Conservation (phyloP, 2,113 vertebrate species). For the Bufo gargarizans region DNA sequence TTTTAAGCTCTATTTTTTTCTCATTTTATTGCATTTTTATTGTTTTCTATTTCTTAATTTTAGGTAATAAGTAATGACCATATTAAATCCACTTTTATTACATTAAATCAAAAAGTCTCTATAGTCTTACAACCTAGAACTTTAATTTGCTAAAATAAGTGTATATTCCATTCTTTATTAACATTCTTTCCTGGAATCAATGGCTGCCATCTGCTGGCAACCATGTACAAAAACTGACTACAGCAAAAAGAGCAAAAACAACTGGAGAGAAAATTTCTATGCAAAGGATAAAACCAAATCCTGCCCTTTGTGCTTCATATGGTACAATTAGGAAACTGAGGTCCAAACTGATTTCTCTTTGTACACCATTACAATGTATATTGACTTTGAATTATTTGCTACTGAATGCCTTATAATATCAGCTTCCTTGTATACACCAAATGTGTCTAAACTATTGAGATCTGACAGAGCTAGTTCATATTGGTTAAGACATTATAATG, state of each 20-base stretch:
- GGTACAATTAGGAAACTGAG: too few relatives aligned
- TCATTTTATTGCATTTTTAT: neutral
- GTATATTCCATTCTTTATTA: neutral
- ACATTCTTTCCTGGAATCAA: constrained; percentile 25
- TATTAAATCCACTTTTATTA: neutral
- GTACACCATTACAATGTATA: neutral
- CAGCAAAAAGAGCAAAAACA: neutral
- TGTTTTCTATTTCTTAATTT: neutral
- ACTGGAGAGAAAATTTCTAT: neutral
- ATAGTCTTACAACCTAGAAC: neutral
- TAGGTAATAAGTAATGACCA: neutral
- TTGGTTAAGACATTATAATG: too few relatives aligned
- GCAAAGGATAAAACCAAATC: neutral
- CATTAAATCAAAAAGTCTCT: neutral
- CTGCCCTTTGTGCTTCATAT: too few relatives aligned
- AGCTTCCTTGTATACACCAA: too few relatives aligned
- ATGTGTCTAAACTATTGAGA: too few relatives aligned
- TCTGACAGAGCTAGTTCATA: too few relatives aligned
- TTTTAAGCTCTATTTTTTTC: neutral
- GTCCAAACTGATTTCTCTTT: too few relatives aligned
- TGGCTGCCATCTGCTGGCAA: constrained; percentile 45
- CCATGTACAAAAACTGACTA: neutral
- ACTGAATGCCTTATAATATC: too few relatives aligned
- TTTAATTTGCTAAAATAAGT: neutral
- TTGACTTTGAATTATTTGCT: too few relatives aligned